These are phyloP conservation scores for Rhogogaster chlorosoma DNA, from an alignment of 2,888 invertebrate species.

Conservation along the genomic window DNA sequence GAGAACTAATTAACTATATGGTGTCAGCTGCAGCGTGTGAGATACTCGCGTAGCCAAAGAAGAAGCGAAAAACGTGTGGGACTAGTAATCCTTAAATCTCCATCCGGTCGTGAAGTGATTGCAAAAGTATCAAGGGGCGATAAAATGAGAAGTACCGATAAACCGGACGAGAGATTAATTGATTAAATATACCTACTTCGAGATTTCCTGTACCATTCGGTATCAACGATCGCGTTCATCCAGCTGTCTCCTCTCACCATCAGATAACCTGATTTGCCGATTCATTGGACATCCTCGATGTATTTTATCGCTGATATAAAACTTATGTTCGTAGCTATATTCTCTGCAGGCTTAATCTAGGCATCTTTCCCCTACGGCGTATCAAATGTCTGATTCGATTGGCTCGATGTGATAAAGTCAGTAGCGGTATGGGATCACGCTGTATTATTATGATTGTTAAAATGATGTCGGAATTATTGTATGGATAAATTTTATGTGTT, in stretches of 20 bases:
- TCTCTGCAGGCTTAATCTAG: not conserved
- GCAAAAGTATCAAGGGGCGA: not conserved
- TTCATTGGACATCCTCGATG: slow-evolving; percentile 2
- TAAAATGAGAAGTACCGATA: not conserved
- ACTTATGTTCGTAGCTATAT: not conserved
- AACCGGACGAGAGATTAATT: not conserved
- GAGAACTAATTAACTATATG: slow-evolving; percentile 31
- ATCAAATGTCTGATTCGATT: slow-evolving; percentile 32
- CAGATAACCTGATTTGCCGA: slow-evolving; percentile 19
- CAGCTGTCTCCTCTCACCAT: not conserved
- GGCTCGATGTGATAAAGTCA: slow-evolving; percentile 9
- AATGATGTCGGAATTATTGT: not conserved
- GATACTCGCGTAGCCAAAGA: not conserved
- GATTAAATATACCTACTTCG: not conserved
- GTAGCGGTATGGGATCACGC: not conserved
- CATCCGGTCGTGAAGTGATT: not conserved
- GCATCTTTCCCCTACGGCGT: not conserved
- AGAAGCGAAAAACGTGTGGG: not conserved
- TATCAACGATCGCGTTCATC: slow-evolving; percentile 34
- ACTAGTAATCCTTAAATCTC: slow-evolving; percentile 17
- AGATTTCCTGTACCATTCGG: slow-evolving; percentile 22
- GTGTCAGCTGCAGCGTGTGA: slow-evolving; percentile 25
- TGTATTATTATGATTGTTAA: not conserved
- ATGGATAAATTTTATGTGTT: not conserved
- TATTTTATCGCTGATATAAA: slow-evolving; percentile 17